These are phyloP conservation scores for Eurosta solidaginis DNA, from an alignment of 1,140 invertebrate genomes.

Conservation along the genomic window DNA sequence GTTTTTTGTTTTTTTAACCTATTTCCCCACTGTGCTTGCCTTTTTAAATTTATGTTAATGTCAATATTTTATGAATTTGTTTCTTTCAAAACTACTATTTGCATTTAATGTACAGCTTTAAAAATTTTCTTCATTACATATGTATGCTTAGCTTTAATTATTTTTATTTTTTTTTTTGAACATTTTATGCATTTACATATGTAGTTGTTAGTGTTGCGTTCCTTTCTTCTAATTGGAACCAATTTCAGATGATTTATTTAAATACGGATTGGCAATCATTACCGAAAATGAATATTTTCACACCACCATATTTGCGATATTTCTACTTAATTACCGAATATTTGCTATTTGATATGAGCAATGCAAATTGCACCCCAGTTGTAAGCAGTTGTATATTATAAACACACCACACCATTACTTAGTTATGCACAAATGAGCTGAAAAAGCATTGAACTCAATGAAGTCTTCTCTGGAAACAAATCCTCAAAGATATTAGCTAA, in stretches of 20 bases:
- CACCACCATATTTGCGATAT: too few species aligned
- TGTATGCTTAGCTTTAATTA: background rate
- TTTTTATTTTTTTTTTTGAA: background rate
- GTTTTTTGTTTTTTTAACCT: background rate
- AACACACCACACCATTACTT: too few species aligned
- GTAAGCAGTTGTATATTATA: too few species aligned
- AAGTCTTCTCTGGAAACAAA: too few species aligned
- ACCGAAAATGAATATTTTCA: too few species aligned
- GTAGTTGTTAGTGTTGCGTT: background rate
- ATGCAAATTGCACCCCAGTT: too few species aligned
- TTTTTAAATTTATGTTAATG: slow-evolving; percentile 34
- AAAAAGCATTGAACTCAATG: too few species aligned
- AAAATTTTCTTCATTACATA: slow-evolving; percentile 38
- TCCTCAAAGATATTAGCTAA: too few species aligned
- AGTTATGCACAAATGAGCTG: too few species aligned
- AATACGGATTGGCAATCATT: background rate
- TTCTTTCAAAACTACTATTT: slow-evolving; percentile 46
- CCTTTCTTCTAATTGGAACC: background rate
- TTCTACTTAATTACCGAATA: too few species aligned
- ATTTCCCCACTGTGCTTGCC: background rate
- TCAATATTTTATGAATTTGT: slow-evolving; percentile 37
- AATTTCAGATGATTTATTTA: background rate
- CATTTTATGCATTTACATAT: background rate
- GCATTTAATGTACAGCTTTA: slow-evolving; percentile 35
- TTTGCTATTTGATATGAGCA: too few species aligned